A percentile compares a stretch with the other conserved stretches of the same genome.
Evolutionary conservation across 2,113 vertebrate genomes (phyloP).

Genomic region (Protomyctophum bolini): DNA sequence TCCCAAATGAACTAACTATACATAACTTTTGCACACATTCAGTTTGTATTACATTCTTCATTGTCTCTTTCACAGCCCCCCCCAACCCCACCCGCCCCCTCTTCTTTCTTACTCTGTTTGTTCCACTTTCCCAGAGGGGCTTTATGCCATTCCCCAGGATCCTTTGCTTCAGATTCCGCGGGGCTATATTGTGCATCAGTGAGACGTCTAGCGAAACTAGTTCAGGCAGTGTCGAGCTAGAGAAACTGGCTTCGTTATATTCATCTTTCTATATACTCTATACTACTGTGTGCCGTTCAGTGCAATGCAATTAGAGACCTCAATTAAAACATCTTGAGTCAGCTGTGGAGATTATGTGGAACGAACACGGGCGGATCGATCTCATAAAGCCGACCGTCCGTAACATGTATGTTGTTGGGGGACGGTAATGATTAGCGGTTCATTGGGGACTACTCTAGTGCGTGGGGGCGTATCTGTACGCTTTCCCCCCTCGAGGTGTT

Average conservation of each 20-base stretch:
- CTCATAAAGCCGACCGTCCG: slow-evolving; percentile 34
- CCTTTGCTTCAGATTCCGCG: slow-evolving; percentile 48
- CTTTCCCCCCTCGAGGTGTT: slow-evolving; percentile 51
- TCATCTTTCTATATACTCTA: not conserved
- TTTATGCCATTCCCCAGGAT: slow-evolving; percentile 47
- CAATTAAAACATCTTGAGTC: slow-evolving; percentile 5
- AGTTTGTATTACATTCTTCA: slow-evolving; percentile 56
- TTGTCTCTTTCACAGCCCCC: slow-evolving; percentile 35
- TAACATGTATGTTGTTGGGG: slow-evolving; percentile 46
- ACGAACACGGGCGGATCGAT: slow-evolving; percentile 41
- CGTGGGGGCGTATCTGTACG: slow-evolving; percentile 44
- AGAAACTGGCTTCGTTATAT: not conserved
- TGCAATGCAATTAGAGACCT: slow-evolving; percentile 3
- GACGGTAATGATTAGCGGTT: slow-evolving; percentile 50
- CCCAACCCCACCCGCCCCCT: not conserved
- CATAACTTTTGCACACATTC: slow-evolving; percentile 23
- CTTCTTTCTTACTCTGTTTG: slow-evolving; percentile 26
- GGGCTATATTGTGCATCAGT: slow-evolving; percentile 29
- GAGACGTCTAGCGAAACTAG: slow-evolving; percentile 42
- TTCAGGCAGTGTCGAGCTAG: slow-evolving; percentile 31
- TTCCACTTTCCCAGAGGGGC: slow-evolving; percentile 51
- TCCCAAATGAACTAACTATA: slow-evolving; percentile 29
- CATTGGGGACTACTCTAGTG: slow-evolving; percentile 35
- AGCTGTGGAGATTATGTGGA: slow-evolving; percentile 8
- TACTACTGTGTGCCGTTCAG: not conserved